A percentile compares a stretch with the other conserved stretches of the same genome.
These are phyloP conservation scores for Neodon shergylaensis DNA, from an alignment of 2,113 vertebrate genomes.

Conservation along the genomic window DNA sequence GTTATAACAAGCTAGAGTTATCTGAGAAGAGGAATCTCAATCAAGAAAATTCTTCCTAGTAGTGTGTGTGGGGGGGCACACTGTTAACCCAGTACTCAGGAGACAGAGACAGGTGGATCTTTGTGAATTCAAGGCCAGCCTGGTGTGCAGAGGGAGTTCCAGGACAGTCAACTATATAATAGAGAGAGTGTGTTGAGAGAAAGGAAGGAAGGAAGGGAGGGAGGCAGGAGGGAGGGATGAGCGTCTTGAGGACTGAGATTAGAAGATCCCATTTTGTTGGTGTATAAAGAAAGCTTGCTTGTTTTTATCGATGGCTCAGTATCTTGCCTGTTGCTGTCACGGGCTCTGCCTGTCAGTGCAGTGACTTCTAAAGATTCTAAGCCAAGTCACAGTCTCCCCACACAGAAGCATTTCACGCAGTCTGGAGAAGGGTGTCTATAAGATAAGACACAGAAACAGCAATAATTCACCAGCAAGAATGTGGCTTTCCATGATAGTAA, in stretches of 20 bases:
- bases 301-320: slow-evolving; percentile 52
- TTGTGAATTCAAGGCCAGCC: background rate
- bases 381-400: slow-evolving; percentile 21
- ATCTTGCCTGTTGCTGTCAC: background rate
- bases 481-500: slow-evolving; percentile 85
- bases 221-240: accelerated
- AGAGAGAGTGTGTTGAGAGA: background rate
- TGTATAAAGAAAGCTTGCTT: background rate
- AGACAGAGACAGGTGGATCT: background rate
- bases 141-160: background rate
- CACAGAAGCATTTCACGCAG: slow-evolving; percentile 21
- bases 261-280: background rate
- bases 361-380: slow-evolving; percentile 6
- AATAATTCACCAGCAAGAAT: slow-evolving; percentile 75
- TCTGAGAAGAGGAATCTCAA: background rate
- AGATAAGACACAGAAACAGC: slow-evolving; percentile 70
- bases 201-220: too few relatives aligned
- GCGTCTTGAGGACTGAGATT: background rate
- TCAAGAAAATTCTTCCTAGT: background rate
- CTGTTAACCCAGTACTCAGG: background rate
- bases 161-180: background rate
- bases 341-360: slow-evolving; percentile 47
- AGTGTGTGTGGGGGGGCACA: background rate
- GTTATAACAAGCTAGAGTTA: background rate
- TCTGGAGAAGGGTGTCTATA: slow-evolving; percentile 51